These are phyloP conservation scores for Mantis religiosa DNA, from an alignment of 2,888 invertebrate species.

Conservation along the genomic window DNA sequence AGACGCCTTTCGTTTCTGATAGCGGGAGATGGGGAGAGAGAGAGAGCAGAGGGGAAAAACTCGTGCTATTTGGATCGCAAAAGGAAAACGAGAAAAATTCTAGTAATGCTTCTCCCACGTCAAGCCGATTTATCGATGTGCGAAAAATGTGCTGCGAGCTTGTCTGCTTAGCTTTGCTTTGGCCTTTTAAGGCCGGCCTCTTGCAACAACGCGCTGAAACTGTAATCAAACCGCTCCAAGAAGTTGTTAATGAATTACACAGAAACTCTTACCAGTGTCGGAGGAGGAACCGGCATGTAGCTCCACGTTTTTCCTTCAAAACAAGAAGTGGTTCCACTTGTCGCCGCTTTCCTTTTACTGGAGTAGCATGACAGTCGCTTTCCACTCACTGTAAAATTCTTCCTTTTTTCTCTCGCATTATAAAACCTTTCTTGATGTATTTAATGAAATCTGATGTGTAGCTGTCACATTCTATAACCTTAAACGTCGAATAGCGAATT, in stretches of 20 bases:
- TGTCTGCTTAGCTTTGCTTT: slow-evolving; percentile 11
- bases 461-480: no score
- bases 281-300: neutral
- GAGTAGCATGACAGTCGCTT: neutral
- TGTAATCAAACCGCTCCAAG: neutral
- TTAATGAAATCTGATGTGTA: no score
- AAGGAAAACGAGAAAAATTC: neutral
- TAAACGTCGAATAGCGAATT: no score
- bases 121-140: slow-evolving; percentile 11
- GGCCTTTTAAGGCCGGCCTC: neutral
- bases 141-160: neutral
- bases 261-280: neutral
- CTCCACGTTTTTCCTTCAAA: neutral
- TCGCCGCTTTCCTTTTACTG: neutral
- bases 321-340: neutral
- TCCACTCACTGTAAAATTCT: neutral
- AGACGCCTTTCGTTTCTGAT: neutral
- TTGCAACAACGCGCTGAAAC: neutral
- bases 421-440: no score
- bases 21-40: neutral
- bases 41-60: neutral
- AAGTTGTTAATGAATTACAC: neutral
- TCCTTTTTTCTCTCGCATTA: no score
- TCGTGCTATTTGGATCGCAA: slow-evolving; percentile 10
- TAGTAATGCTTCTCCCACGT: slow-evolving; percentile 7